A percentile compares a stretch with the other conserved stretches of the same genome.
phyloP scores from a whole-genome alignment of 2,888 invertebrate genomes.

The Alviniconcha strummeri region DNA sequence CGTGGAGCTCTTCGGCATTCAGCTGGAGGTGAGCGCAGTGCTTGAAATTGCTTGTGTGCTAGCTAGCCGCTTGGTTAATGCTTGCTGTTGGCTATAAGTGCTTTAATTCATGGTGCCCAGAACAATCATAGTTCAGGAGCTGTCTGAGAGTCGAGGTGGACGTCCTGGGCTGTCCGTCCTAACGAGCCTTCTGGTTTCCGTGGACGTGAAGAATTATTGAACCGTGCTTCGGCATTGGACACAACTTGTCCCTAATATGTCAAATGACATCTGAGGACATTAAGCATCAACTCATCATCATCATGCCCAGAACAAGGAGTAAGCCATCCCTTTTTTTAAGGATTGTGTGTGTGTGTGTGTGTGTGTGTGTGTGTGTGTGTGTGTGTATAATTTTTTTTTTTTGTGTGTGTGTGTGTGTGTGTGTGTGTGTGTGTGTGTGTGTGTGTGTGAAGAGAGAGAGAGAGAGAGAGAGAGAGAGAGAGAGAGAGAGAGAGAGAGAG shows the following conservation, averaged over 20 bases:
- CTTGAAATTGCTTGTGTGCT: too few relatives aligned
- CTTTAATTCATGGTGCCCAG: neutral
- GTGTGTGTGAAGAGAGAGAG: constrained; percentile 10
- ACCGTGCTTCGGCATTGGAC: too few relatives aligned
- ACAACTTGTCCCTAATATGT: too few relatives aligned
- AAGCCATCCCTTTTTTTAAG: neutral
- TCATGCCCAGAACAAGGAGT: neutral
- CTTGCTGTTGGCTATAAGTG: neutral
- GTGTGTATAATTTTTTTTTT: too few relatives aligned
- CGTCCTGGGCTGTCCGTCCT: neutral
- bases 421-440: neutral
- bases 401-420: too few relatives aligned
- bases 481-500: neutral
- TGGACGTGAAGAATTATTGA: neutral
- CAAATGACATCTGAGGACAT: too few relatives aligned
- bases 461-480: constrained; percentile 2
- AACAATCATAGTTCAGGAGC: too few relatives aligned
- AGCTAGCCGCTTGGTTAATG: too few relatives aligned
- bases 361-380: neutral
- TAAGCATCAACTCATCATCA: too few relatives aligned
- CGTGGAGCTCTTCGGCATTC: constrained; percentile 56
- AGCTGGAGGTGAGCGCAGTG: constrained; percentile 53
- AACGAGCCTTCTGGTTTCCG: neutral
- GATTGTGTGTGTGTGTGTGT: neutral
- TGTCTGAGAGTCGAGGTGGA: neutral